Base-by-base conservation (phyloP, 2,113 vertebrate genomes). In the Oenanthe melanoleuca region DNA sequence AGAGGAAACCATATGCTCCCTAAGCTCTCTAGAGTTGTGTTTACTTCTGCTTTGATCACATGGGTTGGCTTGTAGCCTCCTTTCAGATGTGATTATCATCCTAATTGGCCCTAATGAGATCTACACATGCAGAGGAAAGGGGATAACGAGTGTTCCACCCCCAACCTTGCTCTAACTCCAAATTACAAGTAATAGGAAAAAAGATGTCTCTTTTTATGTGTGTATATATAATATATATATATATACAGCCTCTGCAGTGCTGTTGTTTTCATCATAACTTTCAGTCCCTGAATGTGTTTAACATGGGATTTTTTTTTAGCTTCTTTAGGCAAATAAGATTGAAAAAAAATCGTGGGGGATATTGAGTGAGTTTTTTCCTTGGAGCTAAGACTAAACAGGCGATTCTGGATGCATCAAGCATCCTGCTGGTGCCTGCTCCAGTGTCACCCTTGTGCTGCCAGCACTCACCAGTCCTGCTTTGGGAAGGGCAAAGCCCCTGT, bases 81-180 rank as follows among this genome's bases (percentile, higher is more conserved):
- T 88, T 90, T 95, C 57, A 50, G 71, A 86, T 90, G 67, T 77
- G 69, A 92, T 95, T 95, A 89, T 71, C 38, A 15, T 66, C 65
- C 64, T 96, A 80, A 90, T 86, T 89, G 84, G 38, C 56, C 74
- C 86, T 96, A 91, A 92, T 81, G 94, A 95, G 80, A 95, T 44
- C 56, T 91, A 28, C 59, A 86, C n/a, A 44, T 84, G 89, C 66
- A 82, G 86, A 89, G 83, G 72, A 88, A 87, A 84, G 49, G 80
- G 80, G 55, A 80, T 93, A 79, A 78, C 0, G 0, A 77, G 50
- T 86, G 34, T 85, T 79, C 49, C n/a, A 64, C 34, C 18, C 16
- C 15, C 26, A 60, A 0, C 45, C 47, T 63, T 79, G 40, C 88
- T 79, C 64, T 53, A 29, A 22, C 49, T 95, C 60, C 31, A 75